Evolutionary conservation across 1,140 invertebrate species (phyloP), one percentile per base, ranked within the genome.

Genomic region (Drosophila sp.): DNA sequence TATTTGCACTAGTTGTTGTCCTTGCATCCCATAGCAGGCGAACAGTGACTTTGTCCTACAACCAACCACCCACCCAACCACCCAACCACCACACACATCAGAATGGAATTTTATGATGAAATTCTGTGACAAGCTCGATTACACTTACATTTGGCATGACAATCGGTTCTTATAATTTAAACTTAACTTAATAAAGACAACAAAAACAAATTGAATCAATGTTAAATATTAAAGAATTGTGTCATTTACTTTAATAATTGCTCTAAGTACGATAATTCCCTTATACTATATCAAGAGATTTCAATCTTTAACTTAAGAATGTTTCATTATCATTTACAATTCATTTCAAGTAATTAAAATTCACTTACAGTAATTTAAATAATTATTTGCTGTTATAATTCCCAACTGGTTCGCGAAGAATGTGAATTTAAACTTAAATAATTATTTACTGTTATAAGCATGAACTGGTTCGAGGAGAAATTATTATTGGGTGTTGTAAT

Each of bases 1-100:
- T 83, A 89, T 70, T 89, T 75, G 76, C 68, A 76, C 75, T 82
- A 65, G 64, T 71, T 79, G 66, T 71, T 79, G 63, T 73, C 65
- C 71, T 55, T 54, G 62, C 68, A 32, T 38, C 30, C 61, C n/a
- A 11, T 30, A 33, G 29, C 69, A 38, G 40, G 54, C 38, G 17
- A 44, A 27, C 44, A 44, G 35, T 76, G 66, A 69, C 72, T 70
- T 64, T 60, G 41, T 38, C 8, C 35, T 11, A 8, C 10, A 38
- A 1, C 35, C 35, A 3, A 1, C 47, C 2, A 55, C 40, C 10
- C 40, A 41, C 11, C 10, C 44, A 23, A 17, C 25, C 11, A 7
- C 41, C 23, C 41, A n/a, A 3, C n/a, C 11, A 41, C 11, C 41
- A 47, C 44, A 47, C 6, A 47, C 23, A 25, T 27, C 7, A 25